phyloP scores from a whole-genome alignment of 2,888 invertebrate species.

The Bugula neritina region DNA sequence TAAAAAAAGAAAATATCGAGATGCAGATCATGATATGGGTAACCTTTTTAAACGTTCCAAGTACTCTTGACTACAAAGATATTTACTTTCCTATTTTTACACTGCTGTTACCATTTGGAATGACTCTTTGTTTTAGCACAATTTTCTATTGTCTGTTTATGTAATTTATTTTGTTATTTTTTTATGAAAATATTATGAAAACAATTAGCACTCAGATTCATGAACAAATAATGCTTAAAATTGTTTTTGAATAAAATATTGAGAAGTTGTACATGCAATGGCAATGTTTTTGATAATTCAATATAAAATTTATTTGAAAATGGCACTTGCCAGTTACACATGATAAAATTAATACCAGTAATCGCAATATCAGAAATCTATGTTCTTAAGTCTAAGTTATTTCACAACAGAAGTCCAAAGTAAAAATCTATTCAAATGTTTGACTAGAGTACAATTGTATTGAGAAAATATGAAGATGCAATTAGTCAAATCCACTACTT shows the following conservation, averaged over 20 bases:
- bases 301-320: not conserved
- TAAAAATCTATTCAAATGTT: not conserved
- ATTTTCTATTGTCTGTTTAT: no score
- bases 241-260: no score
- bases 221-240: no score
- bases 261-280: no score
- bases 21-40: not conserved
- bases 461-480: not conserved
- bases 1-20: not conserved
- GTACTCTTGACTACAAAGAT: slow-evolving; percentile 8
- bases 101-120: no score
- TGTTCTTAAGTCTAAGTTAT: not conserved
- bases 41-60: not conserved
- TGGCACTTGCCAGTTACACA: not conserved
- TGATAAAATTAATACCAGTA: not conserved
- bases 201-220: no score
- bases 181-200: no score
- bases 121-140: no score
- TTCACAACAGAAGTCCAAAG: not conserved
- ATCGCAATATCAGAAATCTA: not conserved
- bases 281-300: no score
- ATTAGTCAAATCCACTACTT: not conserved
- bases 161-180: no score
- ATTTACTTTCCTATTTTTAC: no score
- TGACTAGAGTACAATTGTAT: not conserved